These are phyloP conservation scores for Ochropacha duplaris DNA, from an alignment of 2,888 invertebrate species.

Conservation along the genomic window DNA sequence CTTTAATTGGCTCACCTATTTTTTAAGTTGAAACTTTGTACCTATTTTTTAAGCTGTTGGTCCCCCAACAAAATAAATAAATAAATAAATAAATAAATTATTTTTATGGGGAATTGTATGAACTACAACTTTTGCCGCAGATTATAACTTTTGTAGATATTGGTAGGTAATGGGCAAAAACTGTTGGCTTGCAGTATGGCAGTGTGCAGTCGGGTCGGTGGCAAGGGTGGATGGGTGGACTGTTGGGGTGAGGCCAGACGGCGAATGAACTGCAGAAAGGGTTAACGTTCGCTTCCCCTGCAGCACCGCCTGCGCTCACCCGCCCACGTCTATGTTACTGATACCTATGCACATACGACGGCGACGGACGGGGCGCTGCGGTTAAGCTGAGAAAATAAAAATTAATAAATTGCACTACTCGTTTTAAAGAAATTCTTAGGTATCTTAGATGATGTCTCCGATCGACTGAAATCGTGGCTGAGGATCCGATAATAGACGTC, in stretches of 20 bases:
- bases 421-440: too few species aligned
- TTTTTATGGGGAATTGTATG: too few species aligned
- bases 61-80: too few species aligned
- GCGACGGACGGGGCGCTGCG: neutral
- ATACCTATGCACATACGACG: constrained; percentile 34
- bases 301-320: constrained; percentile 71
- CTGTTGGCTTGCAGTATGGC: constrained; percentile 66
- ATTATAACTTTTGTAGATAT: constrained; percentile 10
- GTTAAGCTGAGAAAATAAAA: neutral
- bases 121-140: neutral
- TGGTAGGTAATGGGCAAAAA: constrained; percentile 40
- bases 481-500: too few species aligned
- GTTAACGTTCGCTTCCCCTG: constrained; percentile 82
- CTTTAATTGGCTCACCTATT: too few species aligned
- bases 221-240: constrained; percentile 30
- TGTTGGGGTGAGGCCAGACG: constrained; percentile 83
- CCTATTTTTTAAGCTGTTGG: too few species aligned
- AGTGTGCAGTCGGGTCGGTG: constrained; percentile 59
- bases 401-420: neutral
- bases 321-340: constrained; percentile 57
- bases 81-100: too few species aligned
- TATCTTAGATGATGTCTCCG: too few species aligned
- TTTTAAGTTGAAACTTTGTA: too few species aligned
- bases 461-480: too few species aligned
- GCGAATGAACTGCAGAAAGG: constrained; percentile 85